Conservation (phyloP, 2,113 vertebrate genomes). For the Scytalopus superciliaris region DNA sequence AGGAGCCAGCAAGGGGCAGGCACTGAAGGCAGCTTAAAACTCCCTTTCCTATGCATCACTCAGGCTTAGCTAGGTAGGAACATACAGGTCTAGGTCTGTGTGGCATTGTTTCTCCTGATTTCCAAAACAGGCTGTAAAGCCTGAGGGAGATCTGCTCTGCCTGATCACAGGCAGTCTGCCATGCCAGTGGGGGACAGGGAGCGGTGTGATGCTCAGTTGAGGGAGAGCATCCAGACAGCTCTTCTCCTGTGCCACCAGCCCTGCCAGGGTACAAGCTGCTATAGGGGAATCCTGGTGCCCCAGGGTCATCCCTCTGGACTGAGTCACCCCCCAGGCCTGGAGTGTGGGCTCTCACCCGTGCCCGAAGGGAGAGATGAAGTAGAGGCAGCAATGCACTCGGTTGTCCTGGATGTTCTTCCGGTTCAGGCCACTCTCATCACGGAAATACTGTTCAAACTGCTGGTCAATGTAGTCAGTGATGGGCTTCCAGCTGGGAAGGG, state of each 20-base stretch:
- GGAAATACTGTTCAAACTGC: conserved; percentile 98
- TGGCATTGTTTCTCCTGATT: not conserved
- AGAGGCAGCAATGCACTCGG: conserved; percentile 96
- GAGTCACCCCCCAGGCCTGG: not conserved
- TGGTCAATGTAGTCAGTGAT: conserved; percentile 98
- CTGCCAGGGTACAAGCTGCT: not conserved
- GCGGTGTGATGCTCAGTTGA: not conserved
- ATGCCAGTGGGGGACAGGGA: not conserved
- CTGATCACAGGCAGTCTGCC: not conserved
- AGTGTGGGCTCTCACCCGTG: conserved; percentile 82
- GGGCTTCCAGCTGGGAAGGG: conserved; percentile 87
- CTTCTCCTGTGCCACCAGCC: not conserved
- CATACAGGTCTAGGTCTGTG: not conserved
- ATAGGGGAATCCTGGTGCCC: not conserved
- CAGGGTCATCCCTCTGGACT: not conserved
- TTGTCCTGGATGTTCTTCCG: conserved; percentile 98
- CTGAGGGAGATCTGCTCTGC: not conserved
- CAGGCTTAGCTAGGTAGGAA: not conserved
- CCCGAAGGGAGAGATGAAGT: conserved; percentile 97
- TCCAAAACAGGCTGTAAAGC: not conserved
- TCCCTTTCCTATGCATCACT: not conserved
- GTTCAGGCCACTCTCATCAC: conserved; percentile 96
- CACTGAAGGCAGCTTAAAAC: not conserved
- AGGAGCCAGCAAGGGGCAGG: not conserved
- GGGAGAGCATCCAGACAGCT: not conserved